phyloP scores from a whole-genome alignment of 2,113 vertebrate genomes.

The Podocnemis expansa region DNA sequence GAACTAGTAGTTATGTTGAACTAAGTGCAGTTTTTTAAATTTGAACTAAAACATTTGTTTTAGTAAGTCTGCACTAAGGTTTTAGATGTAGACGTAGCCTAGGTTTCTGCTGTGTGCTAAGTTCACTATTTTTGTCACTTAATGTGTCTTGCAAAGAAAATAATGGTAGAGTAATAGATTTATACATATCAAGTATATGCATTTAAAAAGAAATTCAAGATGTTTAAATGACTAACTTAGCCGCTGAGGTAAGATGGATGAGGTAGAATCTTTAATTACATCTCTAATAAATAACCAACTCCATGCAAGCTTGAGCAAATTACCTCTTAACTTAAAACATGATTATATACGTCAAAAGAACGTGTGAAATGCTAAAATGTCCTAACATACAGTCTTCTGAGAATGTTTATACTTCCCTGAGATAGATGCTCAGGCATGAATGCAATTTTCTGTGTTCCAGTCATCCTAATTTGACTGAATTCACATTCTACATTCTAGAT shows the following conservation, averaged over 20 bases:
- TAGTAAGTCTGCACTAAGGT: no score
- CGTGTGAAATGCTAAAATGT: conserved; percentile 20
- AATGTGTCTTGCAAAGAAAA: background rate
- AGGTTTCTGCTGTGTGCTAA: background rate
- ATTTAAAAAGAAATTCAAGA: background rate
- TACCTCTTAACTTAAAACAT: conserved; percentile 31
- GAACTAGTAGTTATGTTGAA: no score
- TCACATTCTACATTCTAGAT: background rate
- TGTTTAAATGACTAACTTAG: conserved; percentile 32
- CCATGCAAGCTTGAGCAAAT: background rate
- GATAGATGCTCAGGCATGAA: background rate
- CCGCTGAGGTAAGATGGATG: background rate
- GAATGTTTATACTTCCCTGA: background rate
- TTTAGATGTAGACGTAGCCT: no score
- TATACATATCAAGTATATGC: background rate
- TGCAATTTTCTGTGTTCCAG: background rate
- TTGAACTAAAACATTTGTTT: no score
- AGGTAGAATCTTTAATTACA: background rate
- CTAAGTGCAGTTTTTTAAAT: no score
- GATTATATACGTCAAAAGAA: conserved; percentile 16
- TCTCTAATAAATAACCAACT: conserved; percentile 3
- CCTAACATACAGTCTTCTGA: background rate
- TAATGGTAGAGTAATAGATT: conserved; percentile 26
- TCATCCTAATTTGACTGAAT: conserved; percentile 1
- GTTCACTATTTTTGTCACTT: background rate